Evolutionary conservation across 1,140 invertebrate genomes (phyloP), one percentile per base, ranked within the genome.

Genomic region (Asbolus verrucosus): DNA sequence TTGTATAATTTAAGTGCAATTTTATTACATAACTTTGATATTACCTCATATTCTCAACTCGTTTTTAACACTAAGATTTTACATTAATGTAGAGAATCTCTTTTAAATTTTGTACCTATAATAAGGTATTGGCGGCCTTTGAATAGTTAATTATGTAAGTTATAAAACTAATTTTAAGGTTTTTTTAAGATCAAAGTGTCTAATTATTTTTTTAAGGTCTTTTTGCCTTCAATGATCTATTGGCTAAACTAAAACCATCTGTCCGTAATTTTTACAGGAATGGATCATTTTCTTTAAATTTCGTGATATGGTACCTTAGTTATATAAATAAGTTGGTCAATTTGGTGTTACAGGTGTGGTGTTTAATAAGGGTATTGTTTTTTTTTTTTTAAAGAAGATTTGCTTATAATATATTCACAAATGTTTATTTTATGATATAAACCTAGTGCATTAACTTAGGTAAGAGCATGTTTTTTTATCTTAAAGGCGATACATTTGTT

Each of bases 11-110:
- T 75, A 77, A 77, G 75, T 77, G 75, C 75, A 77, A 77, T 77
- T 76, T 68, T 62, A 62, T 65, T 69, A 65, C 24, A 54, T 74
- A 70, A 60, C 67, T 69, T 75, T 69, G 65, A 61, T 77, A 76
- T 76, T 78, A 78, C 75, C 74, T 77, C 74, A 78, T 75, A 59
- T 74, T 74, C 75, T 73, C 71, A 76, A 76, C 71, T 75, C 71
- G 73, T 73, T 69, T 74, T 46, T 65, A 61, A 67, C 67, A 65
- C 24, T 62, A 62, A 62, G 60, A 65, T 43, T 59, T 59, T 59
- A 59, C 27, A 24, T 19, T 65, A 43, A 24, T 27, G 66, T 75
- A 70, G 67, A 65, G 69, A 73, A 73, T 75, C 59, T 67, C 74
- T 19, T 67, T 75, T 62, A 66, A 69, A 63, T 75, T 71, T 66